Percentiles rank a stretch among this genome's conserved stretches.
Conservation (phyloP, 2,888 invertebrate species). For the Prosopocoilus inquinatus region DNA sequence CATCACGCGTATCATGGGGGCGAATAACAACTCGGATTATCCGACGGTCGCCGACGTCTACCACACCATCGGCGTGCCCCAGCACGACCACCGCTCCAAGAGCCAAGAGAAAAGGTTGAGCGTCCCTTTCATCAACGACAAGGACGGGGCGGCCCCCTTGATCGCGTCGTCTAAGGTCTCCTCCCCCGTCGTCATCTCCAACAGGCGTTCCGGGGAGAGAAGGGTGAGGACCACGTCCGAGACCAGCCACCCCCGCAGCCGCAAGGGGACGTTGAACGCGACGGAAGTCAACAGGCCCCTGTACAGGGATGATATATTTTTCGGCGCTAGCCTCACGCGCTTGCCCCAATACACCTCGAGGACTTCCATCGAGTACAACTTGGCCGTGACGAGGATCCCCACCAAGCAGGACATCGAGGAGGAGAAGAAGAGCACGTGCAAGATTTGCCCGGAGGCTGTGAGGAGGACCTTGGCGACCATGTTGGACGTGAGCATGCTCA, state of each 20-base stretch:
- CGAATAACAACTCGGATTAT: conserved; percentile 56
- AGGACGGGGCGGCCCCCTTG: conserved; percentile 26
- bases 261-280: conserved; percentile 43
- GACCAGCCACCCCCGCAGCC: conserved; percentile 29
- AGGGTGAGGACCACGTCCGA: conserved; percentile 39
- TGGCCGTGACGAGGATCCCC: conserved; percentile 75
- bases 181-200: conserved; percentile 28
- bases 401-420: conserved; percentile 68
- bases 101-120: conserved; percentile 41
- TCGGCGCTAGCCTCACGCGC: conserved; percentile 72
- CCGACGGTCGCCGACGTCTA: conserved; percentile 72
- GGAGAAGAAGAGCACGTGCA: conserved; percentile 66
- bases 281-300: conserved; percentile 85
- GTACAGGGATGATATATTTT: conserved; percentile 88
- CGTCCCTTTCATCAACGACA: conserved; percentile 40
- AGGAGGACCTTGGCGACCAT: conserved; percentile 71
- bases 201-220: conserved; percentile 27
- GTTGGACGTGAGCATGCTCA: conserved; percentile 79
- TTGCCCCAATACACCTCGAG: conserved; percentile 27
- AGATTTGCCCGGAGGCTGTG: conserved; percentile 71
- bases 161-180: conserved; percentile 22
- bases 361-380: conserved; percentile 60
- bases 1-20: conserved; percentile 40
- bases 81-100: conserved; percentile 21
- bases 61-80: conserved; percentile 45